Base-by-base conservation (phyloP, 1,140 invertebrate genomes). In the Sinonovacula constricta region DNA sequence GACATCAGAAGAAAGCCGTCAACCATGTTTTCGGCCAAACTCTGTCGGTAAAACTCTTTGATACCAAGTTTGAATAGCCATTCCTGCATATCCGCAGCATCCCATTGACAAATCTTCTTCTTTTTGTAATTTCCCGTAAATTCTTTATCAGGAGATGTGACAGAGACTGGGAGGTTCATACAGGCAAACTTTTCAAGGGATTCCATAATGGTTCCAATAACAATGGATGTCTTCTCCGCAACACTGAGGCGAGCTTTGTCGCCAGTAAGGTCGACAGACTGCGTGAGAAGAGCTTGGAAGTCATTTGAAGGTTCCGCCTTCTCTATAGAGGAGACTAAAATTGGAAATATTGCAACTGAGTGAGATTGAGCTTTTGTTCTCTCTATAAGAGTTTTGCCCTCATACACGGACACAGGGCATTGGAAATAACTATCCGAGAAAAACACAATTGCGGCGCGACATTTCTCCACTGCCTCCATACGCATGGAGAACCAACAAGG, bases 1-100 rank as follows among this genome's bases (percentile, higher is more conserved):
- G 88, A 89, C 88, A 89, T 90, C n/a, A 90, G 70, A 10, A 91
- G 74, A 81, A 91, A 90, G 2, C 90, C 90, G 79, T 91, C 89
- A 14, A 91, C 87, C 85, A 88, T 87, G 45, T 86, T 84, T 77
- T 91, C 90, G 4, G 89, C 90, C 18, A 91, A 66, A 63, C 85
- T 89, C 78, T 90, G 88, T 18, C 86, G 79, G 69, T 91, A 91
- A 74, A 90, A 91, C 67, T 91, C 90, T 62, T 89, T 90, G 28
- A 91, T 87, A 30, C 89, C 90, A 1, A 91, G 62, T 36, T 85
- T 86, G 59, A 87, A 88, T 24, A 91, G 62, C 90, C 90, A 91
- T 69, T 90, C 89, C 62, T 91, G 90, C n/a, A 91, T 62, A 68
- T 91, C 88, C 53, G 67, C 80, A 12, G 82, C 81, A 78, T 74